Evolutionary conservation across 2,888 invertebrate genomes (phyloP), one percentile per base, ranked within the genome.

Genomic region (Lacanobia oleracea): DNA sequence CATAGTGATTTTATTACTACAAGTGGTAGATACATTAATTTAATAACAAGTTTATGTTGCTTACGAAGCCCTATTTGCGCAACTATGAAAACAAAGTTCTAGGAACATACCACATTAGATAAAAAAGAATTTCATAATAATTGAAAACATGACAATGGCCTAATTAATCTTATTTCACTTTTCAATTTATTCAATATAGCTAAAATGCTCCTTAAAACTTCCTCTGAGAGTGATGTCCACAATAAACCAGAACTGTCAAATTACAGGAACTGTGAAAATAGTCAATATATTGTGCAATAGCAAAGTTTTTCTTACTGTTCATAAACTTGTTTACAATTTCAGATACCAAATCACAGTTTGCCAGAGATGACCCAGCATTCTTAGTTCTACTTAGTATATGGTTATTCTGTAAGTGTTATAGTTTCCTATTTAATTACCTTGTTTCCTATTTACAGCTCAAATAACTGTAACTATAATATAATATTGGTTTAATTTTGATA

Each of bases 261-360:
- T 12, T 2, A 43, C 43, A 43, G 43, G 43, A 43, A 43, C 43
- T 27, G 2, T 54, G 16, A 8, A 27, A 27, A 43, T 21, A 23
- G 40, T 43, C 2, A 40, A 43, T 43, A 21, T 21, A 16, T 43
- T 16, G 21, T 56, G n/a, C 8, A 23, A 56, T 54, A 65, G 12
- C 12, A 40, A 9, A 2, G 14, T 27, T 51, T 16, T 51, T 21
- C 8, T 16, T 18, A 5, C 27, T 48, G 16, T 18, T 48, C 16
- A 48, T 18, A 8, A 18, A 48, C 18, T 56, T 1, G 9, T 48
- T 33, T 51, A 16, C 0, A 18, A n/a, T 79, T 97, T 73, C 96
- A 99, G 99, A 99, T 95, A 99, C 99, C 75, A 99, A 99, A 95
- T 98, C 99, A 86, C 99, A 99, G 94, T 99, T 99, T 97, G 99